These are phyloP conservation scores for Dromiciops gliroides DNA, from an alignment of 2,113 vertebrate genomes.

Conservation along the genomic window DNA sequence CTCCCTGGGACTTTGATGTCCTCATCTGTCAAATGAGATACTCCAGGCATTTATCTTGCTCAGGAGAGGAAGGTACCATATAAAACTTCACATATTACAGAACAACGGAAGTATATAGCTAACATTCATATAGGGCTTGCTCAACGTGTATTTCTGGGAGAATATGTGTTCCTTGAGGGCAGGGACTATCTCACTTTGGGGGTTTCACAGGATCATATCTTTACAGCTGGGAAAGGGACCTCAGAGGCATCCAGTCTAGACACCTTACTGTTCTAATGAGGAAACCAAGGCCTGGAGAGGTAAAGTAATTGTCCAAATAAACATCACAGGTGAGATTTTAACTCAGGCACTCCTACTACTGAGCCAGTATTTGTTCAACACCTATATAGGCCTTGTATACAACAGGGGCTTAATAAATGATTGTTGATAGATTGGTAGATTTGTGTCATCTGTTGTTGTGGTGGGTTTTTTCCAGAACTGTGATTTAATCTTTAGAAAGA, in stretches of 20 bases:
- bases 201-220: background rate
- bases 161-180: background rate
- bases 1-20: background rate
- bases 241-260: background rate
- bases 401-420: background rate
- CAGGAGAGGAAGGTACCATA: background rate
- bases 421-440: background rate
- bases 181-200: background rate
- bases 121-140: background rate
- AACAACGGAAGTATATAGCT: background rate
- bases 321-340: background rate
- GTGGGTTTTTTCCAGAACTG: background rate
- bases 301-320: background rate
- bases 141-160: background rate
- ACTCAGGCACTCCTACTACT: background rate
- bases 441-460: background rate
- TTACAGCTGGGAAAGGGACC: background rate
- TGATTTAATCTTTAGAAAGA: background rate
- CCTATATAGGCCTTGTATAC: background rate
- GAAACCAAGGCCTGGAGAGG: background rate
- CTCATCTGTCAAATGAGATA: background rate
- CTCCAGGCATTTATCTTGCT: no score
- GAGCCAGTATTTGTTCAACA: background rate
- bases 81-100: background rate
- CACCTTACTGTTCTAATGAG: no score